Conservation (phyloP, 2,113 vertebrate species). For the Chamaea fasciata region DNA sequence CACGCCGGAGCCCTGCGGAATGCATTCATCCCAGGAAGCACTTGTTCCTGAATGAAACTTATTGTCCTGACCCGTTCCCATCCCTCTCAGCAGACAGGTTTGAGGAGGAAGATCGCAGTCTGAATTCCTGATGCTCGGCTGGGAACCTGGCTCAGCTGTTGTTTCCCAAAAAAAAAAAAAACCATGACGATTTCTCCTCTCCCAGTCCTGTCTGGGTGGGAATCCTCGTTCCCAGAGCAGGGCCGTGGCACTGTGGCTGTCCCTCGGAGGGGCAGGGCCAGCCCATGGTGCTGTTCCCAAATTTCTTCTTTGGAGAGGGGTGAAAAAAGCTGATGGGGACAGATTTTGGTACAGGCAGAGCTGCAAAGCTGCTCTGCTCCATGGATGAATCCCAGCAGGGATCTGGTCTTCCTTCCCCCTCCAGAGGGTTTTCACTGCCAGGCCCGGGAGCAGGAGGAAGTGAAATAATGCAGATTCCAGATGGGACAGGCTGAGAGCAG, state of each 20-base stretch:
- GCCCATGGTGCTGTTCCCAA: background rate
- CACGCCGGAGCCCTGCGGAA: background rate
- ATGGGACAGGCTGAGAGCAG: background rate
- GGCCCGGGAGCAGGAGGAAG: background rate
- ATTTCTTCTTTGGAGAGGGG: background rate
- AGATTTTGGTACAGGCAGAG: background rate
- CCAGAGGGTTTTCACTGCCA: background rate
- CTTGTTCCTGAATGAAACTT: slow-evolving; percentile 25
- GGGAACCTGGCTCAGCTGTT: background rate
- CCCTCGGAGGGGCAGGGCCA: background rate
- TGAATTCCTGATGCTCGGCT: background rate
- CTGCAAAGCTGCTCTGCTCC: background rate
- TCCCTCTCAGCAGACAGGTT: background rate
- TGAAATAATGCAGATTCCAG: background rate
- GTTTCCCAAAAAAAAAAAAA: background rate
- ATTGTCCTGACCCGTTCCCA: background rate
- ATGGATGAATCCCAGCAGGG: background rate
- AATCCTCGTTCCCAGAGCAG: background rate
- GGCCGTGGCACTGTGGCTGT: background rate
- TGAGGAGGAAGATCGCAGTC: background rate
- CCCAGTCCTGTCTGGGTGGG: background rate
- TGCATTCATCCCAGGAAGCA: background rate
- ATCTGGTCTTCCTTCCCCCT: background rate
- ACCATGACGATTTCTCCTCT: background rate
- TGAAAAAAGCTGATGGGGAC: background rate